phyloP scores from a whole-genome alignment of 2,797 vertebrate species.

The Gallirallus australis region DNA sequence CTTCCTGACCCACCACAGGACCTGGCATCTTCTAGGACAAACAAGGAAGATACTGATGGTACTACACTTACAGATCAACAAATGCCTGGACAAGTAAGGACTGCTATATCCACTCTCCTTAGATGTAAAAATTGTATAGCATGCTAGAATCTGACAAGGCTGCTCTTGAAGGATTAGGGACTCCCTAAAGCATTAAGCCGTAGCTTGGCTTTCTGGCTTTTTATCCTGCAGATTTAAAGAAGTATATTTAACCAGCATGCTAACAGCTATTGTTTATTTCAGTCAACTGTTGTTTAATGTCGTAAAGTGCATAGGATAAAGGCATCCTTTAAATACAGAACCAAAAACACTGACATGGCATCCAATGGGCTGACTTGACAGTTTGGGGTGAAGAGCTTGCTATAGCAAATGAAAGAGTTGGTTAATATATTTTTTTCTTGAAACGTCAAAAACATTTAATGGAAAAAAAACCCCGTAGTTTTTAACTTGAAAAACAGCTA shows the following conservation, averaged over 20 bases:
- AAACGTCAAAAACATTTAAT: background rate
- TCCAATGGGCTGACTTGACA: background rate
- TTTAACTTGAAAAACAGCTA: background rate
- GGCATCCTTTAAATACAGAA: background rate
- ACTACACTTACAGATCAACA: conserved; percentile 71
- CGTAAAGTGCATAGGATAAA: background rate
- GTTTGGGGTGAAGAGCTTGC: background rate
- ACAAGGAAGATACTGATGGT: conserved; percentile 47
- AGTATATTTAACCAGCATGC: background rate
- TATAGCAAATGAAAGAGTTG: background rate
- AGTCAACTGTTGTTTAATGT: background rate
- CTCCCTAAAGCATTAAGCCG: background rate
- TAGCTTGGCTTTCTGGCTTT: background rate
- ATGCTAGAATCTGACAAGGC: background rate
- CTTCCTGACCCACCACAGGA: conserved; percentile 78
- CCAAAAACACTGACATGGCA: background rate
- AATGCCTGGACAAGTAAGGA: conserved; percentile 85
- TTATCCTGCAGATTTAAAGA: background rate
- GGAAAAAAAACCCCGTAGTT: background rate
- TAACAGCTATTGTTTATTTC: background rate
- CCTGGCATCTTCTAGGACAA: conserved; percentile 41
- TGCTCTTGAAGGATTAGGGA: background rate
- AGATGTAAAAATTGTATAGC: background rate
- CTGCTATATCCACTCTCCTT: background rate
- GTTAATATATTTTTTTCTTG: background rate